Evolutionary conservation across 2,888 invertebrate genomes (phyloP), one percentile per base, ranked within the genome.

Genomic region (Nephrotoma guestfalica): DNA sequence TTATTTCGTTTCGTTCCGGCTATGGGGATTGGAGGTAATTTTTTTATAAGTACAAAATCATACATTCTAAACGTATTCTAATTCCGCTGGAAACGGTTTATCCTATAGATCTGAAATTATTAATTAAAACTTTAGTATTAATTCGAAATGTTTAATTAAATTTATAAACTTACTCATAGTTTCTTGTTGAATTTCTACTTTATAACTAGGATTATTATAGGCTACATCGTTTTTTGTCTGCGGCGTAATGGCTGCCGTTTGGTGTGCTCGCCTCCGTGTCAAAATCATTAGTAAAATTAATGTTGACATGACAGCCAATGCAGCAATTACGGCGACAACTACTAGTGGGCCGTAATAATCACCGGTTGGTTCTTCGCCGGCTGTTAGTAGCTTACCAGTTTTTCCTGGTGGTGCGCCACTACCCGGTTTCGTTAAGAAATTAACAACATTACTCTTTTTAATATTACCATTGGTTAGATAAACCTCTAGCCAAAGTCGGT

Each of bases 121-220:
- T 30, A 30, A 30, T 30, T 30, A 30, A 30, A 30, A 30, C 0
- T 30, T 30, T 30, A 30, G 30, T 30, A 3, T 30, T 3, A 30
- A 30, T 30, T 30, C 30, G 30, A 30, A 30, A 30, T 30, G 71
- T 9, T 71, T 11, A 30, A 30, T 30, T 30, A 30, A 47, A 47
- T 30, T 30, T 0, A 30, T 30, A n/a, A 83, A 87, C 91, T 92
- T 93, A 96, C 97, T 96, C 96, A 97, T 96, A 89, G 97, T 97
- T 93, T 97, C 97, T 92, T 97, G 97, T 92, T 97, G 97, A 91
- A 97, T 94, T 92, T 97, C 97, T 91, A 97, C 96, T 94, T 97
- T 97, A 93, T 97, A 97, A 89, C 97, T 97, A 85, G 97, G 97
- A 92, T 97, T 97, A 91, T 97, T 97, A 90, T 97, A 97, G 84